Conservation (phyloP, 2,888 invertebrate species). For the Ommatoiulus sabulosus region DNA sequence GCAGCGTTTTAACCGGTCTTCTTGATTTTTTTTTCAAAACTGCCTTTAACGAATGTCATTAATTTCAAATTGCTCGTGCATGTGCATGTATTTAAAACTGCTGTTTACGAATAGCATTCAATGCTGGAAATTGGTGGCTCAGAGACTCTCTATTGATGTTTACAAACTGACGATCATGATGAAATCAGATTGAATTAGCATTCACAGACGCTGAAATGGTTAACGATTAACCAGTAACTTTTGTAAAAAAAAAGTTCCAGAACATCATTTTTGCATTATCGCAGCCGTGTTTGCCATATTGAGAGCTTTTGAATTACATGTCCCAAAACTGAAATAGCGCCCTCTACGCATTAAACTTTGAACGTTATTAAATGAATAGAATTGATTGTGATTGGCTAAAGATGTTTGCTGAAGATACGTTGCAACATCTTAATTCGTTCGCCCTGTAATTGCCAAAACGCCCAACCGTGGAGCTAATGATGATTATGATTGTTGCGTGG, state of each 20-base stretch:
- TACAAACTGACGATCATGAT: no score
- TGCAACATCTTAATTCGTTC: not conserved
- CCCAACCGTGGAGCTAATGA: slow-evolving; percentile 4
- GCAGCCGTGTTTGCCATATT: not conserved
- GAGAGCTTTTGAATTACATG: not conserved
- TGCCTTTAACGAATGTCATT: no score
- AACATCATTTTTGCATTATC: not conserved
- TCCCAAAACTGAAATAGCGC: no score
- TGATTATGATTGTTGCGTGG: slow-evolving; percentile 27
- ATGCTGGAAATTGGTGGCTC: no score
- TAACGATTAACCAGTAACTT: not conserved
- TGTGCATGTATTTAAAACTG: no score
- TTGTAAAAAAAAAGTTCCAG: not conserved
- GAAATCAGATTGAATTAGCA: no score
- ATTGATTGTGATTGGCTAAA: not conserved
- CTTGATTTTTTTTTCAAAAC: no score
- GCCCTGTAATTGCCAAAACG: not conserved
- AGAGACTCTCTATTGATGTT: no score
- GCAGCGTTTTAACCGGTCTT: no score
- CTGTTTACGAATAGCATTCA: no score
- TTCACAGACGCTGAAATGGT: not conserved
- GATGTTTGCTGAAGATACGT: not conserved
- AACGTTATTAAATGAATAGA: not conserved
- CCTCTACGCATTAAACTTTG: not conserved
- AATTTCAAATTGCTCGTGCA: no score